phyloP scores from a whole-genome alignment of 2,888 invertebrate genomes.

The Belgica antarctica region DNA sequence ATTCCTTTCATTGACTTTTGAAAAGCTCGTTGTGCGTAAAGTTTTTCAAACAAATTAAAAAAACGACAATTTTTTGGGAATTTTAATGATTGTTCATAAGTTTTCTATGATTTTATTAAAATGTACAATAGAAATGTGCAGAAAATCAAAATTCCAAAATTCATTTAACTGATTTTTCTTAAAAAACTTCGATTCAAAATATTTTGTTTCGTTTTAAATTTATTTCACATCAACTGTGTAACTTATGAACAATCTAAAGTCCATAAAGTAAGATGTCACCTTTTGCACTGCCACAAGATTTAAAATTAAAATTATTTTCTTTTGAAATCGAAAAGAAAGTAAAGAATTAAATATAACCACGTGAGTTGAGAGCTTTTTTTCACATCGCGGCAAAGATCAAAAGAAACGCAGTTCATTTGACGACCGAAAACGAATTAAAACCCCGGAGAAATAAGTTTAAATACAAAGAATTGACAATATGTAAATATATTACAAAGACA shows the following conservation, averaged over 20 bases:
- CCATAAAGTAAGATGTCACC: too few relatives aligned
- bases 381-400: neutral
- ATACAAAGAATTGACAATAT: constrained; percentile 29
- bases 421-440: constrained; percentile 24
- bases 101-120: too few relatives aligned
- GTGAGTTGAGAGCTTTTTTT: too few relatives aligned
- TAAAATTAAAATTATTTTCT: constrained; percentile 10
- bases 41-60: neutral
- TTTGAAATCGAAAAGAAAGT: neutral
- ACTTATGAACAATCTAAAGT: neutral
- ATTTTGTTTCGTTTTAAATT: neutral
- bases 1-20: neutral
- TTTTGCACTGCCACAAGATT: constrained; percentile 27
- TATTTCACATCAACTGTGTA: neutral
- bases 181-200: neutral
- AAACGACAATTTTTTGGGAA: too few relatives aligned
- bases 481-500: constrained; percentile 16
- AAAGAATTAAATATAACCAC: too few relatives aligned
- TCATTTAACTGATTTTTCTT: too few relatives aligned
- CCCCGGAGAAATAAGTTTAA: constrained; percentile 24
- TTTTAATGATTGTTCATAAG: too few relatives aligned
- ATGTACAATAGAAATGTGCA: too few relatives aligned
- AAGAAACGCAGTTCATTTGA: constrained; percentile 8
- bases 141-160: too few relatives aligned
- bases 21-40: neutral